A percentile compares a stretch with the other conserved stretches of the same genome.
Evolutionary conservation across 1,140 invertebrate genomes (phyloP).

Genomic region (Acromyrmex charruanus): DNA sequence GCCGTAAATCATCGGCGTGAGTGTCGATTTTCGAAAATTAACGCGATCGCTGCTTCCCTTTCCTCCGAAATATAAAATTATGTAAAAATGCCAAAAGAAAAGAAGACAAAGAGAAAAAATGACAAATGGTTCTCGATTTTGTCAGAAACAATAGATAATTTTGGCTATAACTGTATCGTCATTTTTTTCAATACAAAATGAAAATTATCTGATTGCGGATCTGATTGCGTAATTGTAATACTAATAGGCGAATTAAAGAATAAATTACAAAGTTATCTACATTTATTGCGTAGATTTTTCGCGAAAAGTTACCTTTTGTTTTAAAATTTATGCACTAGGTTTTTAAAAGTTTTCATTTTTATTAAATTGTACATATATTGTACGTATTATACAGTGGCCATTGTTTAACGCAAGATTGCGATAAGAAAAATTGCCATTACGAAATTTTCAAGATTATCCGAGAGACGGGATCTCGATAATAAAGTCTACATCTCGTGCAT

Average conservation of each 20-base stretch:
- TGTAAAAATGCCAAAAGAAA: neutral
- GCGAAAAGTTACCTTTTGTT: neutral
- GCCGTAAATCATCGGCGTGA: conserved; percentile 27
- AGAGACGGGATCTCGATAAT: neutral
- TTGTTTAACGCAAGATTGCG: conserved; percentile 1
- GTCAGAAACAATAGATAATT: neutral
- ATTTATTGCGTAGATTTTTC: neutral
- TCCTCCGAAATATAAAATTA: neutral
- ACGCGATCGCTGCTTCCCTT: neutral
- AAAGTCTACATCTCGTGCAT: neutral
- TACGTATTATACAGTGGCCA: neutral
- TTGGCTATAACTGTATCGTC: no score
- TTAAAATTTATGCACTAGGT: neutral
- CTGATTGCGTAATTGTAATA: neutral
- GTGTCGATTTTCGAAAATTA: conserved; percentile 35
- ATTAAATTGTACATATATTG: conserved; percentile 38
- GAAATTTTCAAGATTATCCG: neutral
- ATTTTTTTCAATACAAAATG: no score
- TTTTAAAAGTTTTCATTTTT: conserved; percentile 38
- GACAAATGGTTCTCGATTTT: neutral
- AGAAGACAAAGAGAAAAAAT: neutral
- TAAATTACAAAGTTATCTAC: neutral
- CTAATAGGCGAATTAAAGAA: neutral
- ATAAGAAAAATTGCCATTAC: neutral
- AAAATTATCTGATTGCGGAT: neutral